Conservation (phyloP, 2,888 invertebrate genomes). For the Coremacera marginata region DNA sequence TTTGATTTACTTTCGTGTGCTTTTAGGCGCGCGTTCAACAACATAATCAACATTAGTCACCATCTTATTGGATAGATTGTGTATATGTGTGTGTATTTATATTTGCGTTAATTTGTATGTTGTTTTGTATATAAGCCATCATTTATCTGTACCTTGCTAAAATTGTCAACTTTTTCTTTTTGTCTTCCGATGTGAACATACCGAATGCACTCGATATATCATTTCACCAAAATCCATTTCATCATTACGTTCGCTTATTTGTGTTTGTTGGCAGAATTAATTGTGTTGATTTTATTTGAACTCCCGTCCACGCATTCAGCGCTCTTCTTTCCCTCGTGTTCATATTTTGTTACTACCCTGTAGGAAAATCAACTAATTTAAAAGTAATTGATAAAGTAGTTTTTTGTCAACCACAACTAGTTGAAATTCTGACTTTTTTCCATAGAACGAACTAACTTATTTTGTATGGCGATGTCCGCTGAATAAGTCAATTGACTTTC, state of each 20-base stretch:
- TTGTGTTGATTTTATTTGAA: conserved; percentile 14
- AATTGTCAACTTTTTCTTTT: neutral
- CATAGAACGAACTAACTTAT: no score
- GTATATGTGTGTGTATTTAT: neutral
- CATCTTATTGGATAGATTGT: neutral
- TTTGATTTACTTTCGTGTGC: conserved; percentile 8
- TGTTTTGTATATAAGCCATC: neutral
- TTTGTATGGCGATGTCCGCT: no score
- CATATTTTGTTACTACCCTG: neutral
- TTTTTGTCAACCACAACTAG: no score
- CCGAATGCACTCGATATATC: neutral
- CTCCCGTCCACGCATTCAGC: neutral
- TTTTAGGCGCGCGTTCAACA: conserved; percentile 3
- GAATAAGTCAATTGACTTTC: no score
- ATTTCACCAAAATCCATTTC: neutral
- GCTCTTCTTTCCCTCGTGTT: neutral
- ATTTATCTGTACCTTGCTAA: neutral
- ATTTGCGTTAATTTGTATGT: neutral
- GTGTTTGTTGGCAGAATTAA: conserved; percentile 19
- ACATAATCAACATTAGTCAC: neutral
- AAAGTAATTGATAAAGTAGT: no score
- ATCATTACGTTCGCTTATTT: conserved; percentile 1
- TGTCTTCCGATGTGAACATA: neutral
- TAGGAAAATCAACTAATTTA: no score
- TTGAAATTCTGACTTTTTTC: no score